A percentile compares a stretch with the other conserved stretches of the same genome.
These are phyloP conservation scores for Battus philenor DNA, from an alignment of 1,140 invertebrate species.

Conservation along the genomic window DNA sequence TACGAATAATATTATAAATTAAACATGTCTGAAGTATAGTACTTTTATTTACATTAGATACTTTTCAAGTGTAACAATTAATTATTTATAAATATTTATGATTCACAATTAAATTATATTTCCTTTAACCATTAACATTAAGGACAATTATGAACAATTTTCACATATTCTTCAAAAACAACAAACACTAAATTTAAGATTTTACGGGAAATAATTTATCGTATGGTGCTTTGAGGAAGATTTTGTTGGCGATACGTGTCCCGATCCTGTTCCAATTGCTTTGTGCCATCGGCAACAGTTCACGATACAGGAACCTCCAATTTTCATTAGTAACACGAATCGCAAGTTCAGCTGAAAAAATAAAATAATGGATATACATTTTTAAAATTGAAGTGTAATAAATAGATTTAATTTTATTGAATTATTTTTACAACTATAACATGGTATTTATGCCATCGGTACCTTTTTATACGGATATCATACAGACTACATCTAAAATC, in stretches of 20 bases:
- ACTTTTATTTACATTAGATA: too few species aligned
- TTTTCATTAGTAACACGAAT: constrained; percentile 76
- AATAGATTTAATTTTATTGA: neutral
- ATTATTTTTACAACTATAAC: too few species aligned
- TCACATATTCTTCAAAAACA: too few species aligned
- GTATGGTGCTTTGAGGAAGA: constrained; percentile 68
- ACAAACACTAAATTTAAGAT: constrained; percentile 18
- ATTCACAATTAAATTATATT: constrained; percentile 13
- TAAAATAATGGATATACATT: neutral
- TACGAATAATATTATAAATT: too few species aligned
- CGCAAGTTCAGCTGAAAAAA: constrained; percentile 72
- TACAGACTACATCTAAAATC: too few species aligned
- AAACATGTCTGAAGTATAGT: too few species aligned
- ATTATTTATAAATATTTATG: too few species aligned
- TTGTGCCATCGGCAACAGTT: constrained; percentile 73
- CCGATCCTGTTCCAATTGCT: constrained; percentile 72
- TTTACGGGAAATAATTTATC: constrained; percentile 53
- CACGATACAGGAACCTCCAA: constrained; percentile 77
- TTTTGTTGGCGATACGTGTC: constrained; percentile 53
- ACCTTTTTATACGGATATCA: too few species aligned
- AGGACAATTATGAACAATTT: too few species aligned
- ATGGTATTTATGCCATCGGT: too few species aligned
- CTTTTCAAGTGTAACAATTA: too few species aligned
- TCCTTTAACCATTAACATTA: neutral
- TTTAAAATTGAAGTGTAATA: neutral